Conservation (phyloP, 1,140 invertebrate genomes). For the Campoletis sonorensis region DNA sequence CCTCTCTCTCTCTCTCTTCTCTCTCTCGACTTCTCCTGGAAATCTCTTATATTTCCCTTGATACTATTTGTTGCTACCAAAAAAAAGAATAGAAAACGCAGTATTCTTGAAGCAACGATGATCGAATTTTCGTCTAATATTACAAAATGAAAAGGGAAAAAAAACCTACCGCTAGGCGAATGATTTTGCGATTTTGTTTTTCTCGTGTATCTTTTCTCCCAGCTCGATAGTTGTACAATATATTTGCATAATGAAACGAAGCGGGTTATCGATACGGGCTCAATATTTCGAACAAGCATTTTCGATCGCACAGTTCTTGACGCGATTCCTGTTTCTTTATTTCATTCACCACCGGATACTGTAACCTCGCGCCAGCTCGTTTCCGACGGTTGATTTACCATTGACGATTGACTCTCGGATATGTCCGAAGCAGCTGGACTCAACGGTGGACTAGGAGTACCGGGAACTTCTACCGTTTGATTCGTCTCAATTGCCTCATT, state of each 20-base stretch:
- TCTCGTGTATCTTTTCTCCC: conserved; percentile 7
- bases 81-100: conserved; percentile 14
- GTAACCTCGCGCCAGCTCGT: conserved; percentile 74
- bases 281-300: conserved; percentile 5
- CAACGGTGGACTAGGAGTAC: conserved; percentile 68
- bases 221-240: conserved; percentile 19
- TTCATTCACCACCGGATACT: conserved; percentile 75
- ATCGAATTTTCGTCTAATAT: neutral
- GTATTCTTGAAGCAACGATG: neutral
- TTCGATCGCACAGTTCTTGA: neutral
- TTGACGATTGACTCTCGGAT: conserved; percentile 62
- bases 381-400: conserved; percentile 69
- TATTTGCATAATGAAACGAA: conserved; percentile 21
- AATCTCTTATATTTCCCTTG: neutral
- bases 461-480: conserved; percentile 59
- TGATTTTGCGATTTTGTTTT: neutral
- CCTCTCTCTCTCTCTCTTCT: conserved; percentile 3
- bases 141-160: neutral
- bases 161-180: neutral
- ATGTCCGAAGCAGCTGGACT: conserved; percentile 68
- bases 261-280: conserved; percentile 28
- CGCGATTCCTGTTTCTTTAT: neutral
- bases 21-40: neutral
- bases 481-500: conserved; percentile 53
- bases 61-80: neutral